Conservation (phyloP, 2,113 vertebrate genomes). For the Stigmatopora nigra region DNA sequence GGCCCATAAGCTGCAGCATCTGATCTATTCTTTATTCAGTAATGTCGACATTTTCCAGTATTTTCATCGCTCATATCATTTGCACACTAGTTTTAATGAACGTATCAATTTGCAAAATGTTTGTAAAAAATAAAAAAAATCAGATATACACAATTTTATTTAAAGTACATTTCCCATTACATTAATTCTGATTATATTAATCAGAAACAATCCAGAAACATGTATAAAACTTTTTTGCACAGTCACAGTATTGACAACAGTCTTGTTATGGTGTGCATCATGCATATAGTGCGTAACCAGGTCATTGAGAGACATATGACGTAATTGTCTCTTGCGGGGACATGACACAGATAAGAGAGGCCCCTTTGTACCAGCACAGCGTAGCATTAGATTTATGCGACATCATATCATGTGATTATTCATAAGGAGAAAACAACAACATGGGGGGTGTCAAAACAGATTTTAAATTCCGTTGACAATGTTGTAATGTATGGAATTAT, state of each 20-base stretch:
- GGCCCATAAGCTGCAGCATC: too few species aligned
- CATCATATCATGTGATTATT: neutral
- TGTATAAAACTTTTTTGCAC: neutral
- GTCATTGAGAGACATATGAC: neutral
- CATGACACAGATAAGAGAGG: neutral
- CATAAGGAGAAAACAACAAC: neutral
- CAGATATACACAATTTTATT: too few species aligned
- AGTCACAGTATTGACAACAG: neutral
- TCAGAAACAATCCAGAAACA: too few species aligned
- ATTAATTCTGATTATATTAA: too few species aligned
- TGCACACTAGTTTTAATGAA: too few species aligned
- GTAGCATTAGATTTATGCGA: neutral
- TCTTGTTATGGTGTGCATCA: constrained; percentile 4
- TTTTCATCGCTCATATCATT: too few species aligned
- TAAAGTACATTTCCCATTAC: too few species aligned
- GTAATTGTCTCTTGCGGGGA: neutral
- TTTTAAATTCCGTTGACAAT: neutral
- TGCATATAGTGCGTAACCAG: neutral
- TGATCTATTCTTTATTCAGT: too few species aligned
- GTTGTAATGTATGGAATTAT: neutral
- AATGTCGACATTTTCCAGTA: too few species aligned
- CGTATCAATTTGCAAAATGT: too few species aligned
- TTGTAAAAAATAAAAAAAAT: too few species aligned
- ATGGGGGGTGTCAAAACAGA: neutral
- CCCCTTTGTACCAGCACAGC: constrained; percentile 5